phyloP scores from a whole-genome alignment of 2,888 invertebrate genomes.

The Pecten maximus region DNA sequence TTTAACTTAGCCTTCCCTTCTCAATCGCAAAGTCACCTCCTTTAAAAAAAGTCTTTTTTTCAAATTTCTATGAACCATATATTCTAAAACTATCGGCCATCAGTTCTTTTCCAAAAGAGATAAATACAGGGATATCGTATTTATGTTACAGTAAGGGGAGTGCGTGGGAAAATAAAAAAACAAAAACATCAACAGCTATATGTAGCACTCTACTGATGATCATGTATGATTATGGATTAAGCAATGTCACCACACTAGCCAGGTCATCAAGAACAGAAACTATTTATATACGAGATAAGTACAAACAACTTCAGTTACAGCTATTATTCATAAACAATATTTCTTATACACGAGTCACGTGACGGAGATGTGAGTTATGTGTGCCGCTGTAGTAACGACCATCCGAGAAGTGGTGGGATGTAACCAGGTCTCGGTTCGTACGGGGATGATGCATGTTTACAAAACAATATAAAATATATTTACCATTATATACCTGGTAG shows the following conservation, averaged over 20 bases:
- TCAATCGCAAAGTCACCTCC: background rate
- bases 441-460: too few species aligned
- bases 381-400: background rate
- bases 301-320: background rate
- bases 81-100: background rate
- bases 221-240: background rate
- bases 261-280: background rate
- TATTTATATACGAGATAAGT: background rate
- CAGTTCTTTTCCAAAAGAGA: background rate
- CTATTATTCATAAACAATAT: background rate
- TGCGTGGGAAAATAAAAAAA: background rate
- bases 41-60: too few species aligned
- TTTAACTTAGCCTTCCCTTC: background rate
- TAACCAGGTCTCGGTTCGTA: too few species aligned
- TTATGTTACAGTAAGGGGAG: background rate
- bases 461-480: too few species aligned
- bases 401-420: too few species aligned
- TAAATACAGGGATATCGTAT: background rate
- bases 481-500: too few species aligned
- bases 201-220: background rate
- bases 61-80: background rate
- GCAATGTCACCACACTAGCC: background rate
- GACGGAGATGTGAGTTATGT: background rate
- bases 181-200: background rate
- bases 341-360: background rate